phyloP scores from a whole-genome alignment of 2,888 invertebrate genomes.

The Dicycla oo region DNA sequence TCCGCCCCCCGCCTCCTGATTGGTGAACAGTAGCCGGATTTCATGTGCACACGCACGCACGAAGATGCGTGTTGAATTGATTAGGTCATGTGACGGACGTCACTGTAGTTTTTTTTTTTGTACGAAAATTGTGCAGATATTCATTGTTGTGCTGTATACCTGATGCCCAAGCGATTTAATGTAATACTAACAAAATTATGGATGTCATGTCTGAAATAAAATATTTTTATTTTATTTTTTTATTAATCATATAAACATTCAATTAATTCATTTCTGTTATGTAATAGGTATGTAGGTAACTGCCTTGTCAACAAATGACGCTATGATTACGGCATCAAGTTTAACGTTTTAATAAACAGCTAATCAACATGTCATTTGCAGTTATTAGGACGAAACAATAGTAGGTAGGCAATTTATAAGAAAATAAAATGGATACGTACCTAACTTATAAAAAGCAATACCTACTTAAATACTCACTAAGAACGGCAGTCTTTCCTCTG shows the following conservation, averaged over 20 bases:
- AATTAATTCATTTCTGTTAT: background rate
- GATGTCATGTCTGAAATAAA: too few relatives aligned
- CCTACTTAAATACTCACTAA: too few relatives aligned
- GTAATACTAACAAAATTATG: too few relatives aligned
- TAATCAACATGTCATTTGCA: background rate
- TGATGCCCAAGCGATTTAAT: background rate
- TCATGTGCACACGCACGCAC: slow-evolving; percentile 67
- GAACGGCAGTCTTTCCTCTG: background rate
- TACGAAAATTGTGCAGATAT: background rate
- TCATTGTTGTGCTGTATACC: background rate
- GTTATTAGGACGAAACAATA: background rate
- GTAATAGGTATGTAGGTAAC: background rate
- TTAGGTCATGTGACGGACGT: slow-evolving; percentile 57
- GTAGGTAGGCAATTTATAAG: background rate
- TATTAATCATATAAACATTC: too few relatives aligned
- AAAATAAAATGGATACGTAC: background rate
- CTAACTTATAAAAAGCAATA: background rate
- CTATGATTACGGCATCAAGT: too few relatives aligned
- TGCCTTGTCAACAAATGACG: too few relatives aligned
- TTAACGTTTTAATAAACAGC: background rate
- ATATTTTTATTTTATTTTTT: too few relatives aligned
- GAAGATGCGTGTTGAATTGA: slow-evolving; percentile 67
- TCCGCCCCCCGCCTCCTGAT: slow-evolving; percentile 82
- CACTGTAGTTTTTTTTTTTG: slow-evolving; percentile 30
- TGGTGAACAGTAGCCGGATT: slow-evolving; percentile 85